Conservation (phyloP, 2,113 vertebrate species). For the Hucho hucho region DNA sequence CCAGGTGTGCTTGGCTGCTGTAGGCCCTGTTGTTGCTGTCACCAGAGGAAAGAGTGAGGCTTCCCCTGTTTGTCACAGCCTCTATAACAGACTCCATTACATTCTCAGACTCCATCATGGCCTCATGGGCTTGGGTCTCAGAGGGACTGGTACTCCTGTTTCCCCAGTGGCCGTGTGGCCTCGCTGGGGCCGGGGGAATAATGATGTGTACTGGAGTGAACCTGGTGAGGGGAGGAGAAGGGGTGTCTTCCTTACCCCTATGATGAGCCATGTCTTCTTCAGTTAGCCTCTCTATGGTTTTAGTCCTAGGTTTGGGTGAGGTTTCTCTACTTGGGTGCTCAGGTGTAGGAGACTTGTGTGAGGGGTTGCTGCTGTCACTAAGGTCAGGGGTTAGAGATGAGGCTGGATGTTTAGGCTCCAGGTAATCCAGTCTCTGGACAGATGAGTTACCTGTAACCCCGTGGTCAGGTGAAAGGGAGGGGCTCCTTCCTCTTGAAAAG, state of each 20-base stretch:
- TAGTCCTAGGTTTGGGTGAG: conserved; percentile 30
- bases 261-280: conserved; percentile 50
- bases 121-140: conserved; percentile 47
- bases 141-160: conserved; percentile 45
- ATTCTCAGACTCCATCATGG: conserved; percentile 41
- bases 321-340: conserved; percentile 27
- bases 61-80: conserved; percentile 63
- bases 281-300: conserved; percentile 38
- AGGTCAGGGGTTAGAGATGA: conserved; percentile 24
- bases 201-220: conserved; percentile 71
- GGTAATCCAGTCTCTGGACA: conserved; percentile 25
- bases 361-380: conserved; percentile 20
- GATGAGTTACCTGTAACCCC: conserved; percentile 22
- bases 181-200: conserved; percentile 63
- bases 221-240: conserved; percentile 65
- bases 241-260: conserved; percentile 52
- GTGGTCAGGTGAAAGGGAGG: conserved; percentile 22
- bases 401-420: conserved; percentile 17
- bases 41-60: conserved; percentile 47
- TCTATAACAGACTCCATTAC: conserved; percentile 38
- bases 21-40: conserved; percentile 46
- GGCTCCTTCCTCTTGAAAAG: conserved; percentile 16
- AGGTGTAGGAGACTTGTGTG: conserved; percentile 13
- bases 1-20: conserved; percentile 54
- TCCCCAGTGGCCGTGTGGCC: conserved; percentile 62